phyloP scores from a whole-genome alignment of 2,888 invertebrate species.

The Heliconius ismenius region DNA sequence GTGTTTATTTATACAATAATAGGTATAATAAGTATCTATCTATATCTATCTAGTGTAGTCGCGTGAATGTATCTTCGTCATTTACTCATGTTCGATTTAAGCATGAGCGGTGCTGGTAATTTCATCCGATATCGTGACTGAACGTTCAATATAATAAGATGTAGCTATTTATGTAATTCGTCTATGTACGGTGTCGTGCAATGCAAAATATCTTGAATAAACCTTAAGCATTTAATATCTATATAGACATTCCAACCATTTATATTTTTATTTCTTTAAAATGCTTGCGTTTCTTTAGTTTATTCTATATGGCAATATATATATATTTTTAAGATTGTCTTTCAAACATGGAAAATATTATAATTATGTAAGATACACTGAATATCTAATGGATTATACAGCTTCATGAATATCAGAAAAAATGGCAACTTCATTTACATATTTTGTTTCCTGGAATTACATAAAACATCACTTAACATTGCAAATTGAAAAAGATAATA shows the following conservation, averaged over 20 bases:
- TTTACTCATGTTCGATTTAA: conserved; percentile 35
- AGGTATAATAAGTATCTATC: conserved; percentile 16
- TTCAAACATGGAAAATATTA: background rate
- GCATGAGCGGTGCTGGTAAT: conserved; percentile 34
- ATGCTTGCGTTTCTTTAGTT: background rate
- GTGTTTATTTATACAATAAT: conserved; percentile 23
- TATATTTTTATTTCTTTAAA: background rate
- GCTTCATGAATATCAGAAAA: conserved; percentile 1
- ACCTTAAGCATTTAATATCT: background rate
- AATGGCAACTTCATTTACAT: conserved; percentile 6
- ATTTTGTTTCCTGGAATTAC: conserved; percentile 22
- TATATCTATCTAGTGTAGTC: conserved; percentile 5
- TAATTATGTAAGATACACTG: background rate
- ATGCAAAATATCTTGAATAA: conserved; percentile 3
- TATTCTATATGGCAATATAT: background rate
- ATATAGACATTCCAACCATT: background rate
- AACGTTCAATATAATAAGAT: conserved; percentile 27
- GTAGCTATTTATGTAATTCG: conserved; percentile 23
- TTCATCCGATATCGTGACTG: conserved; percentile 34
- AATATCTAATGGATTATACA: background rate
- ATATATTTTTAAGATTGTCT: background rate
- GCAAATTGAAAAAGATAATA: conserved; percentile 39
- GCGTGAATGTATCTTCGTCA: conserved; percentile 33
- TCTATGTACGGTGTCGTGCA: conserved; percentile 4
- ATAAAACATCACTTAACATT: conserved; percentile 36